Conservation (phyloP, 2,113 vertebrate genomes). For the Rhipidura dahli region DNA sequence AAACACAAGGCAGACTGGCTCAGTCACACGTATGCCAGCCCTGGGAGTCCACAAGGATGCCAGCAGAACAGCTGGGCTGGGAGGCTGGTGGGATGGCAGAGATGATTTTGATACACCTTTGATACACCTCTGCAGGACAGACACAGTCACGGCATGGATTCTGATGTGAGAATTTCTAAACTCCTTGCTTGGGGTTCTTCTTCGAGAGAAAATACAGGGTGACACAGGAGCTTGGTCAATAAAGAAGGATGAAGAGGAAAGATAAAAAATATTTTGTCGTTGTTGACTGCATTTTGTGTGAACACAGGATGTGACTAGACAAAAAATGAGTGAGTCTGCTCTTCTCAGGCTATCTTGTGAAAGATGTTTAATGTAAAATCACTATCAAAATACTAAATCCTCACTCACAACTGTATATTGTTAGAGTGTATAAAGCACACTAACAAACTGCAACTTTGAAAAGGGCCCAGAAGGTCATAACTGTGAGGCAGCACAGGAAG, state of each 20-base stretch:
- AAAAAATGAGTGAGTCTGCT: neutral
- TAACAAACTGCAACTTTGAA: neutral
- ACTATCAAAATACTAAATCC: neutral
- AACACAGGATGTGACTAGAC: neutral
- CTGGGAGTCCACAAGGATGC: neutral
- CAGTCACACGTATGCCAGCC: neutral
- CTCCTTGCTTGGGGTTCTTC: neutral
- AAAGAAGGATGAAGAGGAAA: neutral
- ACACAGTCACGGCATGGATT: neutral
- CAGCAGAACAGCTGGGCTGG: neutral
- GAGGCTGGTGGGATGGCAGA: neutral
- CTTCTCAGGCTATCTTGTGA: neutral
- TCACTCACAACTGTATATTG: neutral
- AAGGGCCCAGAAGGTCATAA: neutral
- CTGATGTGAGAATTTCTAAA: neutral
- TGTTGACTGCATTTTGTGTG: neutral
- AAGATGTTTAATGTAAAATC: neutral
- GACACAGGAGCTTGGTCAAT: neutral
- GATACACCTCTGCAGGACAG: neutral
- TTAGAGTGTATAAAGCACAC: neutral
- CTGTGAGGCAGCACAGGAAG: neutral
- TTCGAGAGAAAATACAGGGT: neutral
- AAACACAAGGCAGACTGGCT: neutral
- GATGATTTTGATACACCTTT: neutral
- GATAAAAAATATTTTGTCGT: neutral